Conservation (phyloP, 2,797 vertebrate genomes). For the Leuciscus waleckii region DNA sequence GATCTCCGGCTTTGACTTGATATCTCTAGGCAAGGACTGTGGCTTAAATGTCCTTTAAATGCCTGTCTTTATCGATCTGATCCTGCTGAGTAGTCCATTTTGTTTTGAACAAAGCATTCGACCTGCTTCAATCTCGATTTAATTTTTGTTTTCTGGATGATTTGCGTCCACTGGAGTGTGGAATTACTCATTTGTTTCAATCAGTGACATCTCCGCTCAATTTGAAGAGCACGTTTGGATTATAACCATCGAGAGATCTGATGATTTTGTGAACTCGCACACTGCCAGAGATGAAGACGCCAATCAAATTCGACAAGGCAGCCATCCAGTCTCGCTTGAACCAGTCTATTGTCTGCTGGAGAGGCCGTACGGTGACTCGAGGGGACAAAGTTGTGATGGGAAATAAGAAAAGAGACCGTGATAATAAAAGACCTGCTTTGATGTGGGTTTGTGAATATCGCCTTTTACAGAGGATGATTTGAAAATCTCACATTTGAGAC, state of each 20-base stretch:
- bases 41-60: not conserved
- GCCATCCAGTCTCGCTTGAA: not conserved
- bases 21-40: not conserved
- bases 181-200: constrained; percentile 39
- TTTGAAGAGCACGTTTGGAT: constrained; percentile 30
- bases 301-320: constrained; percentile 33
- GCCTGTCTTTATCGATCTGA: constrained; percentile 10
- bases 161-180: constrained; percentile 33
- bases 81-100: not conserved
- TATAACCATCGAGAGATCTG: constrained; percentile 5
- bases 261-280: constrained; percentile 6
- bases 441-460: constrained; percentile 3
- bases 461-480: constrained; percentile 21
- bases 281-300: not conserved
- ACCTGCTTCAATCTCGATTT: constrained; percentile 2
- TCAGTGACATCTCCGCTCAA: constrained; percentile 1
- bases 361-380: not conserved
- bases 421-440: constrained; percentile 20
- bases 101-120: constrained; percentile 3
- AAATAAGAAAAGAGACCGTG: not conserved
- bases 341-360: constrained; percentile 35
- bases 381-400: constrained; percentile 19
- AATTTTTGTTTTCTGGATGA: constrained; percentile 2
- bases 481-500: constrained; percentile 6
- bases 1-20: not conserved